These are phyloP conservation scores for Mimachlamys varia DNA, from an alignment of 2,888 invertebrate species.

Conservation along the genomic window DNA sequence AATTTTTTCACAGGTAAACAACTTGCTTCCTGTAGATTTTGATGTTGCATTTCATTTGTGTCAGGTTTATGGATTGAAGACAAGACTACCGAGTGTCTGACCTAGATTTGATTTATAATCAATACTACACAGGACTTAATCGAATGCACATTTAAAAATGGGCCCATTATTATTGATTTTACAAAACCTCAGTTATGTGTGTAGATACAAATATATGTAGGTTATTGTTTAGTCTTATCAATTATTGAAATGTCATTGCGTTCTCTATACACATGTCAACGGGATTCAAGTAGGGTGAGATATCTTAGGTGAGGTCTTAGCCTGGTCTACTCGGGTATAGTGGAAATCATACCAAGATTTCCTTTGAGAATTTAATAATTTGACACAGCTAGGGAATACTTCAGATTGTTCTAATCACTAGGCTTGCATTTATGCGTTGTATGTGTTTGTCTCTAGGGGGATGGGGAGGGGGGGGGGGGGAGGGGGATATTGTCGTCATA, in stretches of 20 bases:
- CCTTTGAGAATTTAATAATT: no score
- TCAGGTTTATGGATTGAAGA: background rate
- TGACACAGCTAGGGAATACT: no score
- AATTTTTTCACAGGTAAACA: background rate
- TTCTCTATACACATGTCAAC: background rate
- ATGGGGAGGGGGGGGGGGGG: no score
- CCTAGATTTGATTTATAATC: background rate
- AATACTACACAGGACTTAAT: background rate
- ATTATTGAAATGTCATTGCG: background rate
- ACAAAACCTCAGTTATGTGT: background rate
- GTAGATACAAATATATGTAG: background rate
- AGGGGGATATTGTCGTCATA: no score
- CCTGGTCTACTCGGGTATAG: no score
- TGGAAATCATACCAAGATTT: no score
- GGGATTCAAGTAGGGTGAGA: background rate
- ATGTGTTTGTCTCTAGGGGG: no score
- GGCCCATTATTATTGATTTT: background rate
- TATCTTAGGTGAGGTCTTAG: no score
- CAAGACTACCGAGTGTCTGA: background rate
- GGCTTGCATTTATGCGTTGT: no score
- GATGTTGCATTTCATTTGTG: background rate
- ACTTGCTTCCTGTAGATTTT: background rate
- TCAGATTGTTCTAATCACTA: no score
- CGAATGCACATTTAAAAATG: background rate
- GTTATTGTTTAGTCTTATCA: background rate